Evolutionary conservation across 1,140 invertebrate genomes (phyloP), one percentile per base, ranked within the genome.

Genomic region (Diachasmimorpha longicaudata): DNA sequence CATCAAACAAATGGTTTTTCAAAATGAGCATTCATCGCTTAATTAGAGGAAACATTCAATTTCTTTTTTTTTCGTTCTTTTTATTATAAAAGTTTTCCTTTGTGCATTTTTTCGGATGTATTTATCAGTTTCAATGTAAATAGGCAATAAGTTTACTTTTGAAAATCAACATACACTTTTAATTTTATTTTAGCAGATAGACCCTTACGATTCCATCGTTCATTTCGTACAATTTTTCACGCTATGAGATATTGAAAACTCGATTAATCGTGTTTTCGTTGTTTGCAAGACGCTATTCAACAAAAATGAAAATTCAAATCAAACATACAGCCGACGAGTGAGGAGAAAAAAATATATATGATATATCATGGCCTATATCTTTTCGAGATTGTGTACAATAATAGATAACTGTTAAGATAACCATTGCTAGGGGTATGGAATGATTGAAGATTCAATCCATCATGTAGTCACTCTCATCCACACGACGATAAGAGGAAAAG

Each of bases 81-180:
- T 16, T 52, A 10, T 19, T 52, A 63, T 19, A 25, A 55, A 55
- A 16, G 19, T 19, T 63, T 63, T 63, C 23, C 58, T 63, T 23
- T 63, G 58, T 25, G 58, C 58, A 63, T 63, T 63, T 63, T 63
- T 63, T 63, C 14, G 58, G 19, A 63, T 63, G 58, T 63, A 63
- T 63, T 63, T 63, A 63, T 63, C 58, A 63, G 58, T 25, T 63
- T 25, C 58, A 63, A 63, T 63, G 58, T 63, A 63, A 63, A 63
- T 63, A 63, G 58, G 58, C 9, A 13, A 63, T 63, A 63, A 63
- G 58, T 4, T 63, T 63, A 63, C 19, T 63, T 63, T 13, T 25
- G 58, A 63, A 63, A 63, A 63, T 63, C 58, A 63, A 19, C 58
- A 63, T 63, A 19, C 58, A 1, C 58, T 63, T 63, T 63, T 63